phyloP scores from a whole-genome alignment of 2,113 vertebrate genomes.

The Ploceus nigricollis region DNA sequence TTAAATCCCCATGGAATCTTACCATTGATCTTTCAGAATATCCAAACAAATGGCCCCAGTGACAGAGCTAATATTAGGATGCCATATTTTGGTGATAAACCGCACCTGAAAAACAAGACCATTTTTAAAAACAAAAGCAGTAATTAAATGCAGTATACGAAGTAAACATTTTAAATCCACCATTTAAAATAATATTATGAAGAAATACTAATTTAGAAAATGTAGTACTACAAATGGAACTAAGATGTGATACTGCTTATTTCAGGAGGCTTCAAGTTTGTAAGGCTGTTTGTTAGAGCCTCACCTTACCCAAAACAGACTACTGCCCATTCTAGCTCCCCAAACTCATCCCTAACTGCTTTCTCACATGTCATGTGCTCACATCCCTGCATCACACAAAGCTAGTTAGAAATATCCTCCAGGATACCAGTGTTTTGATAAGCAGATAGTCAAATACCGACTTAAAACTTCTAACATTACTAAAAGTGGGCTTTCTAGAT shows the following conservation, averaged over 20 bases:
- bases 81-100: constrained; percentile 99
- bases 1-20: constrained; percentile 56
- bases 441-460: not conserved
- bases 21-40: constrained; percentile 99
- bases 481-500: not conserved
- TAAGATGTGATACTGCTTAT: not conserved
- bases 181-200: not conserved
- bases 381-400: not conserved
- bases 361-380: not conserved
- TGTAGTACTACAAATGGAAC: not conserved
- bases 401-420: not conserved
- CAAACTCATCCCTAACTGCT: not conserved
- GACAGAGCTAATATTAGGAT: constrained; percentile 99
- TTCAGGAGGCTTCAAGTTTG: not conserved
- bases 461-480: not conserved
- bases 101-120: constrained; percentile 85
- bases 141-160: not conserved
- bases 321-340: not conserved
- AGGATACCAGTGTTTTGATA: not conserved
- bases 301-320: not conserved
- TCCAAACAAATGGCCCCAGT: constrained; percentile 99
- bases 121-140: not conserved
- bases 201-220: not conserved
- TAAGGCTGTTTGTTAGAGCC: not conserved
- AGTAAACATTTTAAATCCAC: not conserved